Evolutionary conservation across 2,888 invertebrate species (phyloP).

Genomic region (Lucinisca nassula): DNA sequence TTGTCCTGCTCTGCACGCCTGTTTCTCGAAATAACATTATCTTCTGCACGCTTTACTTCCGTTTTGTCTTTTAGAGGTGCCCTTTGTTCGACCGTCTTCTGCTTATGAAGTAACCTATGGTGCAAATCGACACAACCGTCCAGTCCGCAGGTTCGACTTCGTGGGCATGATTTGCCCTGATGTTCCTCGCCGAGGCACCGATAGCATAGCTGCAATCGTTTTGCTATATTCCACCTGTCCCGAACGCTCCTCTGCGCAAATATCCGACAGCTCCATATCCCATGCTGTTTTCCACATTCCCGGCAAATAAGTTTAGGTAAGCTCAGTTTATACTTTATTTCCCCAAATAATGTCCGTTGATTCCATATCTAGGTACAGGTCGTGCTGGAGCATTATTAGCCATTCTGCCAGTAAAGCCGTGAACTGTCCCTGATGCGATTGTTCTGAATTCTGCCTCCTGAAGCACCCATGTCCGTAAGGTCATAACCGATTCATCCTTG

Average conservation of each 20-base stretch:
- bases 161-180: conserved; percentile 16
- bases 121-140: conserved; percentile 24
- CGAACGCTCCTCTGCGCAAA: neutral
- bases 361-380: neutral
- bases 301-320: neutral
- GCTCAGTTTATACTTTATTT: neutral
- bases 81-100: neutral
- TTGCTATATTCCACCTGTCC: conserved; percentile 40
- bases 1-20: no score
- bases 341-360: neutral
- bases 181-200: conserved; percentile 33
- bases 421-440: conserved; percentile 26
- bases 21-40: no score
- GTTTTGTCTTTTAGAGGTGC: neutral
- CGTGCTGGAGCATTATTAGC: neutral
- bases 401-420: conserved; percentile 9
- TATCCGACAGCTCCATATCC: conserved; percentile 32
- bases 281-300: conserved; percentile 16
- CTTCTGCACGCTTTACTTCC: neutral
- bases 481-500: conserved; percentile 11
- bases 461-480: conserved; percentile 3
- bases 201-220: conserved; percentile 27
- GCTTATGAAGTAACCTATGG: conserved; percentile 37
- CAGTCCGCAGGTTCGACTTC: neutral
- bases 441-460: conserved; percentile 18